phyloP scores from a whole-genome alignment of 2,113 vertebrate genomes.

The Thamnaconus septentrionalis region DNA sequence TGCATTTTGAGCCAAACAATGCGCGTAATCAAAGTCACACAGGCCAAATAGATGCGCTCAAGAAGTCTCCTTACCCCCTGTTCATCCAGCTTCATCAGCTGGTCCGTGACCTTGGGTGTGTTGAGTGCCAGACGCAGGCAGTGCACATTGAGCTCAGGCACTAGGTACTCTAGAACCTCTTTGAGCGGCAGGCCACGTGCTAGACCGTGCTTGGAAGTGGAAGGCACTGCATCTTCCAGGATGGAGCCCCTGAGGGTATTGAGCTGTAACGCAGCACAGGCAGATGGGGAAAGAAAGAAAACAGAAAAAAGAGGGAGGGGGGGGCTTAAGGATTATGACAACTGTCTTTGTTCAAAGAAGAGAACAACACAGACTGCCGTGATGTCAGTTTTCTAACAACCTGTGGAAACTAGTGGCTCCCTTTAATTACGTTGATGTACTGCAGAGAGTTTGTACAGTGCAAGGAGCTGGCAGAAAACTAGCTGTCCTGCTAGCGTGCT shows the following conservation, averaged over 20 bases:
- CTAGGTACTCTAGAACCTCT: slow-evolving; percentile 93
- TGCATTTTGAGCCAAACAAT: too few relatives aligned
- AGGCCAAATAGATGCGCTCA: not conserved
- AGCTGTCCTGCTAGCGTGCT: too few relatives aligned
- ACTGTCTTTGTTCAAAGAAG: too few relatives aligned
- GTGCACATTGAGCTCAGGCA: slow-evolving; percentile 93
- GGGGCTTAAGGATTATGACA: not conserved
- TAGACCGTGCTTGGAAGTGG: slow-evolving; percentile 94
- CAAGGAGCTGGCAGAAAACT: too few relatives aligned
- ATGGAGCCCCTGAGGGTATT: slow-evolving; percentile 93
- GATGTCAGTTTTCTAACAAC: too few relatives aligned
- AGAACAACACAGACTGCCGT: too few relatives aligned
- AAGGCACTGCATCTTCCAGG: slow-evolving; percentile 92
- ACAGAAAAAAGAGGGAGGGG: not conserved
- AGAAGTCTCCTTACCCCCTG: slow-evolving; percentile 86
- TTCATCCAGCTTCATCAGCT: slow-evolving; percentile 98
- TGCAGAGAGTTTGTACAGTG: too few relatives aligned
- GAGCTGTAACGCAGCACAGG: slow-evolving; percentile 74
- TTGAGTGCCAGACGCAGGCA: slow-evolving; percentile 95
- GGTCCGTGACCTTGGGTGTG: slow-evolving; percentile 96
- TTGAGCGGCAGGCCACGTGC: slow-evolving; percentile 94
- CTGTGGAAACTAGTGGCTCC: too few relatives aligned
- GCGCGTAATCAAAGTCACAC: too few relatives aligned
- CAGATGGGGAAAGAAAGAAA: not conserved
- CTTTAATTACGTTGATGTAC: too few relatives aligned